Percentiles rank a stretch among this genome's conserved stretches.
Evolutionary conservation across 1,140 invertebrate species (phyloP).

Genomic region (Bombus fervidus): DNA sequence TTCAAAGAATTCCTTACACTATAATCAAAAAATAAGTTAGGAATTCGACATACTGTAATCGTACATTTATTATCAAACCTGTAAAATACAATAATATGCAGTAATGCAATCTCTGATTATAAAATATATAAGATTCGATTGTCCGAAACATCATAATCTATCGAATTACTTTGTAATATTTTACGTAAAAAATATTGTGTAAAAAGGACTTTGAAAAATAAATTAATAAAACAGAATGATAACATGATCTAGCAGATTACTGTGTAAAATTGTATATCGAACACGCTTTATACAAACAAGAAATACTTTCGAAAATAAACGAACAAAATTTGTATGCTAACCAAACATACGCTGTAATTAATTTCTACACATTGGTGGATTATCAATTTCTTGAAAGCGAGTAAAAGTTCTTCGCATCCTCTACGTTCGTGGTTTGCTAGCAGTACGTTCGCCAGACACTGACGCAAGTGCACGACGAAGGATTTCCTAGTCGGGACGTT

Average conservation of each 20-base stretch:
- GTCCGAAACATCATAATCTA: no score
- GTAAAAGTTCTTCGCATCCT: conserved; percentile 50
- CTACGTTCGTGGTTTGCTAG: conserved; percentile 5
- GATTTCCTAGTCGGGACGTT: conserved; percentile 54
- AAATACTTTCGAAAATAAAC: no score
- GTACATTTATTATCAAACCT: no score
- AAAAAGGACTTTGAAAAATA: no score
- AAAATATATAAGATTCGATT: neutral
- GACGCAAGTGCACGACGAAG: conserved; percentile 37
- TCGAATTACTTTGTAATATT: no score
- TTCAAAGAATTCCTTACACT: neutral
- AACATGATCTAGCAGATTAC: neutral
- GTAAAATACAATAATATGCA: no score
- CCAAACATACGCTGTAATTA: neutral
- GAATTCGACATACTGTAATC: neutral
- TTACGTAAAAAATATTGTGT: no score
- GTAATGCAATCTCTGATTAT: neutral
- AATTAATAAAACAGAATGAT: neutral
- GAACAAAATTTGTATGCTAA: neutral
- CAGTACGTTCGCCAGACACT: conserved; percentile 15
- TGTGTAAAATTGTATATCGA: neutral
- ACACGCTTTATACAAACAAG: no score
- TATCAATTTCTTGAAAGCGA: conserved; percentile 40
- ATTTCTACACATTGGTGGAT: conserved; percentile 20
- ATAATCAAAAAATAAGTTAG: neutral